Percentiles rank a stretch among this genome's conserved stretches.
These are phyloP conservation scores for Leiothrix lutea DNA, from an alignment of 2,113 vertebrate genomes.

Conservation along the genomic window DNA sequence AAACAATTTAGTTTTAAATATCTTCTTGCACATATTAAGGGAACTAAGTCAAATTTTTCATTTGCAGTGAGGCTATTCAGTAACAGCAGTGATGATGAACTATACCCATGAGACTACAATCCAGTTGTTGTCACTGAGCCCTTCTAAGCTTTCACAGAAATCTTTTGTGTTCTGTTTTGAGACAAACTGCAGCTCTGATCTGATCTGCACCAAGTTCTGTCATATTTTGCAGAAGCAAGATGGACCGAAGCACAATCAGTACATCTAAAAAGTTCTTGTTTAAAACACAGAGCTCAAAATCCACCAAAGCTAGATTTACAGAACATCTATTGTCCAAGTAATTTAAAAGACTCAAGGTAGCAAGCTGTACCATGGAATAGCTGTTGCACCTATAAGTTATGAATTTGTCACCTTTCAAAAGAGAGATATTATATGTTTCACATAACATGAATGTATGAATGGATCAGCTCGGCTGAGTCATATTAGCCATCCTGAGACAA, in stretches of 20 bases:
- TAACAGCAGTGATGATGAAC: background rate
- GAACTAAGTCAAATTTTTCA: background rate
- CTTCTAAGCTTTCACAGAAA: background rate
- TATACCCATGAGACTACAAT: background rate
- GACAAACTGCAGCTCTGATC: background rate
- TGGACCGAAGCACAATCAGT: fast-evolving
- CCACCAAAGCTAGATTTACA: background rate
- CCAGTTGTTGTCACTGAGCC: background rate
- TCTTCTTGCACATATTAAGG: background rate
- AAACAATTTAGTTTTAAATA: background rate
- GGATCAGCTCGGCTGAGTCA: background rate
- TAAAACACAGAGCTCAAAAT: background rate
- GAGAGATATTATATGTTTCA: background rate
- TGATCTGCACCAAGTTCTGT: background rate
- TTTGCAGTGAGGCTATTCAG: background rate
- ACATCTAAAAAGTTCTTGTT: background rate
- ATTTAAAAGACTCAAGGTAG: background rate
- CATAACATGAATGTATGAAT: background rate
- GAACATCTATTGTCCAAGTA: background rate
- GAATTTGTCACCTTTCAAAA: background rate
- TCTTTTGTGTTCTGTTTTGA: fast-evolving
- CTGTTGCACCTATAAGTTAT: fast-evolving
- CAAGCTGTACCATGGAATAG: background rate
- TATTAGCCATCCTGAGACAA: background rate
- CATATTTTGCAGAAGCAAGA: background rate